A percentile compares a stretch with the other conserved stretches of the same genome.
Conservation (phyloP, 2,113 vertebrate genomes). For the Butastur rufipennis region DNA sequence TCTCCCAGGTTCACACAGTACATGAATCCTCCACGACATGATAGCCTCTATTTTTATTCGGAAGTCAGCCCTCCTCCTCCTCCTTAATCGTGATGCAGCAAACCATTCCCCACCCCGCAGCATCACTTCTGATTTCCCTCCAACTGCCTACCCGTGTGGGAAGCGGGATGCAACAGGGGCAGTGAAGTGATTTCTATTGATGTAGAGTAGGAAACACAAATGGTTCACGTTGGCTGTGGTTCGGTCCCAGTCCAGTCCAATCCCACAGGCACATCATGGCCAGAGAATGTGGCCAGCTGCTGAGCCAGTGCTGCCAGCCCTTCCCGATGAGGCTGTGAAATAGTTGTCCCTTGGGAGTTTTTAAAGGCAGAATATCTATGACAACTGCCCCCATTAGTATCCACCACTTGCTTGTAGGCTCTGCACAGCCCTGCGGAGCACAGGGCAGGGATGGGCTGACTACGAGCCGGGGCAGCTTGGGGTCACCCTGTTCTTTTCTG, state of each 20-base stretch:
- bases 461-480: not conserved
- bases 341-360: not conserved
- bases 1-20: not conserved
- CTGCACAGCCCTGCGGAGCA: not conserved
- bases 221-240: not conserved
- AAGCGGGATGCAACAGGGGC: not conserved
- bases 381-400: not conserved
- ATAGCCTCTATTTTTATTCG: not conserved
- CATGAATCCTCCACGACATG: not conserved
- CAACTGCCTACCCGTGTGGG: fast-evolving
- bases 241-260: not conserved
- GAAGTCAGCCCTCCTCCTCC: not conserved
- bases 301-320: not conserved
- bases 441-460: not conserved
- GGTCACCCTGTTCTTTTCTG: not conserved
- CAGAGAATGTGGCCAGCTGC: not conserved
- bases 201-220: not conserved
- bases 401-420: not conserved
- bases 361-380: not conserved
- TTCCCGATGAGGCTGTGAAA: not conserved
- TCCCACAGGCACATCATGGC: not conserved
- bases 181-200: not conserved
- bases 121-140: not conserved
- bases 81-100: fast-evolving
- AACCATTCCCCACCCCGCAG: not conserved